Evolutionary conservation across 2,797 vertebrate genomes (phyloP).

Genomic region (Todus mexicanus): DNA sequence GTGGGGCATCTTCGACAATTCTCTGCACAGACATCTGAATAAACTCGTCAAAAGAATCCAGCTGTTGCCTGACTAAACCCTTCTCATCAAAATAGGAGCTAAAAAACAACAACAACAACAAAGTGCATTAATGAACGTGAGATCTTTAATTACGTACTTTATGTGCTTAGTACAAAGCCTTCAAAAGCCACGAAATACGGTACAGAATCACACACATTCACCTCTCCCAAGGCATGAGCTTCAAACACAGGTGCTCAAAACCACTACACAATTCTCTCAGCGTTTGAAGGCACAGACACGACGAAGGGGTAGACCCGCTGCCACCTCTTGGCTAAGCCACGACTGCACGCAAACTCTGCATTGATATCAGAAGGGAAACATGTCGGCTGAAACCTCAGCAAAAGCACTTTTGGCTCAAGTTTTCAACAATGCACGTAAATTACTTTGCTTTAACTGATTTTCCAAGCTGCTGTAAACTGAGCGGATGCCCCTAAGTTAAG

Average conservation of each 20-base stretch:
- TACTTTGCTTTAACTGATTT: neutral
- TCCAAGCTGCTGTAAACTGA: neutral
- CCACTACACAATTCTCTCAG: neutral
- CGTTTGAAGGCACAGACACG: neutral
- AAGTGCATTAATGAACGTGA: neutral
- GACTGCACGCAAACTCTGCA: fast-evolving
- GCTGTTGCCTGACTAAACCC: slow-evolving; percentile 93
- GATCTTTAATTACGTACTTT: neutral
- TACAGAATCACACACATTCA: neutral
- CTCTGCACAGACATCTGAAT: slow-evolving; percentile 99
- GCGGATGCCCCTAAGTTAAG: neutral
- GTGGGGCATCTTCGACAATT: slow-evolving; percentile 96
- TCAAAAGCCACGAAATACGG: neutral
- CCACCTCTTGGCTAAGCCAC: neutral
- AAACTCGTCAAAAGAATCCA: slow-evolving; percentile 98
- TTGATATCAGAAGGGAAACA: neutral
- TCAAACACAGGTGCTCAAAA: neutral
- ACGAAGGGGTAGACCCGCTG: neutral
- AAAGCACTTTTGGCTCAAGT: neutral
- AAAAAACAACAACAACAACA: neutral
- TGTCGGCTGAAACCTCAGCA: neutral
- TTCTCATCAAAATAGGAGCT: slow-evolving; percentile 99
- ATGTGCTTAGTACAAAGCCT: neutral
- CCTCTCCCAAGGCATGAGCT: neutral
- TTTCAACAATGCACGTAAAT: neutral